Conservation (phyloP, 2,113 vertebrate genomes). For the Felis catus region F.catus_Fca126_mat1.0 CM031412.1:154235001-154235500, state of each 20-base stretch:
- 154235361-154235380: not conserved
- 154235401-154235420: not conserved
- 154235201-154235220: too few species aligned
- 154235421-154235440: not conserved
- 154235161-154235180: too few species aligned
- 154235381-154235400: not conserved
- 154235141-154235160: too few species aligned
- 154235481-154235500: not conserved
- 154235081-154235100: too few species aligned
- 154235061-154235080: too few species aligned
- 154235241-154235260: too few species aligned
- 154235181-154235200: too few species aligned
- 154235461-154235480: not conserved
- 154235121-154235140: too few species aligned
- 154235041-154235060: too few species aligned
- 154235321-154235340: not conserved
- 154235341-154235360: not conserved
- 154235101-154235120: too few species aligned
- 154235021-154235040: not conserved
- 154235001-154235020: not conserved
- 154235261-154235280: not conserved
- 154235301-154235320: not conserved
- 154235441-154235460: not conserved
- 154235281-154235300: not conserved
- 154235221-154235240: too few species aligned